Evolutionary conservation across 2,113 vertebrate species (phyloP), one percentile per base, ranked within the genome.

Genomic region (Brachionichthys hirsutus): DNA sequence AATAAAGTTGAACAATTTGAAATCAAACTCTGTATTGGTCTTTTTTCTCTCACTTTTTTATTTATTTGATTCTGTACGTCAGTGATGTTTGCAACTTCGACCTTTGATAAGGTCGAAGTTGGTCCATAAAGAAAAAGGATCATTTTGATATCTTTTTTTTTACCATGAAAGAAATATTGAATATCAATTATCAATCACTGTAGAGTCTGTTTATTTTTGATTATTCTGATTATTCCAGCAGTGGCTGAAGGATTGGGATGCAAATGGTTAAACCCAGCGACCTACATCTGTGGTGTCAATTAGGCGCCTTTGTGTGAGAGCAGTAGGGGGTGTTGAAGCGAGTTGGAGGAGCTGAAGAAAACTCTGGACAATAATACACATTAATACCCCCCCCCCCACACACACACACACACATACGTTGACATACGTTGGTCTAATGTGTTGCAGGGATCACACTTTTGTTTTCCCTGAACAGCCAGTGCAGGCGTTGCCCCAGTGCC

Each of bases 261-360:
- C 44, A 64, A 77, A 69, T 75, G 65, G 78, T 81, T 83, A 80
- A 84, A 82, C 55, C 62, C 56, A 63, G 72, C 77, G 81, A 79
- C 81, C 85, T 80, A 73, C 70, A 85, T 88, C 77, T 82, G 62
- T 69, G 78, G 77, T 87, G 85, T 86, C 83, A 87, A 83, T 90
- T 88, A 90, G 72, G 62, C 67, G 76, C 71, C 55, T 83, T 82
- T 86, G 84, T 87, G 55, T 60, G 57, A 35, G 68, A 82, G 69
- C 84, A 87, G 72, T 67, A 73, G 74, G 75, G 75, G 77, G 80
- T 69, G 80, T 79, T 80, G 65, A 75, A 80, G 75, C 62, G 34
- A 85, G 84, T 67, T 86, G 85, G 70, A 82, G 77, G 46, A 84
- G 78, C 81, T 70, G 70, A 88, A 88, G 80, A 60, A 87, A 85